phyloP scores from a whole-genome alignment of 2,113 vertebrate genomes.

The Quiscalus mexicanus region DNA sequence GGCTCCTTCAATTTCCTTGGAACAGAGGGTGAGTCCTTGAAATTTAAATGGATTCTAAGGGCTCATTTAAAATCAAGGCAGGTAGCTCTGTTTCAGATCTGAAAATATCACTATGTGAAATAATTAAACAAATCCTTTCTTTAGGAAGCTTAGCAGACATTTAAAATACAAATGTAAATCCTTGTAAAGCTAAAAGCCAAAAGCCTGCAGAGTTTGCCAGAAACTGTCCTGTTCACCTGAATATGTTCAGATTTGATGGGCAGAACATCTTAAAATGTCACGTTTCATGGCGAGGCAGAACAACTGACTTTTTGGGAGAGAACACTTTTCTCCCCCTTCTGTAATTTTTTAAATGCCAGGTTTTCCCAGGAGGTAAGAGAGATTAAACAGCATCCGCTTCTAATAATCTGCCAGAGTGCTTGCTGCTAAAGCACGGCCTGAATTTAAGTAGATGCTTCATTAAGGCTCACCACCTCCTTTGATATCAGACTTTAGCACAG shows the following conservation, averaged over 20 bases:
- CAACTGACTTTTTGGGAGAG: not conserved
- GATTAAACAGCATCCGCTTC: not conserved
- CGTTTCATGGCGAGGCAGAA: not conserved
- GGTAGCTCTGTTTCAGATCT: not conserved
- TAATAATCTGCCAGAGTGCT: conserved; percentile 16
- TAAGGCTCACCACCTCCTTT: conserved; percentile 19
- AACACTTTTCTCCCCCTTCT: not conserved
- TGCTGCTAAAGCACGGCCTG: conserved; percentile 8
- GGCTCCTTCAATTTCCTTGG: not conserved
- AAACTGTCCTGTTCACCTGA: not conserved
- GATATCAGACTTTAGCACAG: not conserved
- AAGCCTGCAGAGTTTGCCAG: not conserved
- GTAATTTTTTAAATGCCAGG: not conserved
- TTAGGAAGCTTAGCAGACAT: not conserved
- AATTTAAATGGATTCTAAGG: not conserved
- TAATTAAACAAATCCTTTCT: not conserved
- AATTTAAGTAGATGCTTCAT: conserved; percentile 41
- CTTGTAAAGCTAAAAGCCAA: not conserved
- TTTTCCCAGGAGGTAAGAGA: conserved; percentile 29
- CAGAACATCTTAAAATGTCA: not conserved
- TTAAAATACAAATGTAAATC: conserved; percentile 32
- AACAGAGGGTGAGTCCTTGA: not conserved
- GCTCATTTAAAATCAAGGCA: not conserved
- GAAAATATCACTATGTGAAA: not conserved
- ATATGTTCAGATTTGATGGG: not conserved